Evolutionary conservation across 2,888 invertebrate species (phyloP), one percentile per base, ranked within the genome.

Genomic region (Polyommatus icarus): DNA sequence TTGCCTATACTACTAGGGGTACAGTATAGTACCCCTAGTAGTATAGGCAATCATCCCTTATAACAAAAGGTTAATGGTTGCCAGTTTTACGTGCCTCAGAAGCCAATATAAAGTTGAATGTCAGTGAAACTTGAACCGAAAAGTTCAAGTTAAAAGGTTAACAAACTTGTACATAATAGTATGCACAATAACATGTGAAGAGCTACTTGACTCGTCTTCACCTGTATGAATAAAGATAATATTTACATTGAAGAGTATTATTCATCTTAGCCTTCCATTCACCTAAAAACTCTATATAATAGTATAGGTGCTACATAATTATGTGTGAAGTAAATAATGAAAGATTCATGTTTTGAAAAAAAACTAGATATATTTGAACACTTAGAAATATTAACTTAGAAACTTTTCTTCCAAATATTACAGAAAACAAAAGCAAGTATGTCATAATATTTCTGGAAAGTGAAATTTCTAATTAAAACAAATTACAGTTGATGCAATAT

Each of bases 81-180:
- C 20, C 61, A 61, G 24, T 8, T 61, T 12, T 0, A 12, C 24
- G 12, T 61, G 61, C 24, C 12, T 61, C 12, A 12, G 61, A 71
- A 32, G 18, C 7, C 18, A 5, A 12, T 7, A 29, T 15, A 6
- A 50, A 29, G 12, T 24, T 73, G 73, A 73, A 73, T 73, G 73
- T 15, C 73, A 73, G 73, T 46, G 73, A 50, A 73, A 73, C 73
- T 73, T 73, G 73, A 73, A 73, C 73, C 24, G n/a, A 3, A 24
- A 73, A 73, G 72, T 46, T 73, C 72, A 73, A 46, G 36, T 73
- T 40, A 18, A 73, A 24, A 73, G 73, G 73, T 50, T 24, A 73
- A 73, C 50, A 73, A 73, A 73, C 73, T 73, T 46, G 1, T 46
- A 46, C 6, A 46, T 73, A 73, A 46, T 40, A 71, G n/a, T 20